A percentile compares a stretch with the other conserved stretches of the same genome.
These are phyloP conservation scores for Cydia pomonella DNA, from an alignment of 1,140 invertebrate genomes.

Conservation along the genomic window DNA sequence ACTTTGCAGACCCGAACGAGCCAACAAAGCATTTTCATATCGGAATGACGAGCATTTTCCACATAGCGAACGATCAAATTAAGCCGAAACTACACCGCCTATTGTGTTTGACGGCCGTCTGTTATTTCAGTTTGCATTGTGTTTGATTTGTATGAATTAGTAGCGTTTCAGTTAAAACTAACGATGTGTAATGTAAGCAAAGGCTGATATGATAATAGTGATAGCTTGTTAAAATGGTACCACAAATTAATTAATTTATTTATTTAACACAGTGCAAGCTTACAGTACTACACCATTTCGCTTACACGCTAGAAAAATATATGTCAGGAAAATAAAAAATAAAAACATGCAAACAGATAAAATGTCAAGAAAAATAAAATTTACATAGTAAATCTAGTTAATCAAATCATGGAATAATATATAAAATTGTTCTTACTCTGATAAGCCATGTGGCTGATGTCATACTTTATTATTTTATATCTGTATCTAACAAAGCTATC, in stretches of 20 bases:
- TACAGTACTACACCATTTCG: no score
- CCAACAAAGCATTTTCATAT: conserved; percentile 32
- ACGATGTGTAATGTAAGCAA: not conserved
- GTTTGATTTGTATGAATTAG: conserved; percentile 32
- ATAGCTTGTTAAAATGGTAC: not conserved
- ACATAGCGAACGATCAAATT: conserved; percentile 31
- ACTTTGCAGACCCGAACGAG: not conserved
- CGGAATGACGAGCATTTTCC: conserved; percentile 31
- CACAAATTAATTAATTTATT: no score
- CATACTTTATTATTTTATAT: conserved; percentile 28
- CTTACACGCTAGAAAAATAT: no score
- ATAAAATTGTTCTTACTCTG: not conserved
- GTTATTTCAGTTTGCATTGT: conserved; percentile 29
- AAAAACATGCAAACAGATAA: no score
- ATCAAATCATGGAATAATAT: not conserved
- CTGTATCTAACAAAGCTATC: conserved; percentile 6
- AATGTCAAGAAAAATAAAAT: no score
- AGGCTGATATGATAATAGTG: not conserved
- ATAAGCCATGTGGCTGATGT: conserved; percentile 20
- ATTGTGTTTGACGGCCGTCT: conserved; percentile 32
- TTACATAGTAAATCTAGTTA: no score
- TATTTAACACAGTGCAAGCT: no score
- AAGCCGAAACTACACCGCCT: conserved; percentile 31
- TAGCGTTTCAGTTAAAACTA: conserved; percentile 25
- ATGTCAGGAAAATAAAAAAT: no score